A percentile compares a stretch with the other conserved stretches of the same genome.
Evolutionary conservation across 1,140 invertebrate species (phyloP).

Genomic region (Radopholus similis): DNA sequence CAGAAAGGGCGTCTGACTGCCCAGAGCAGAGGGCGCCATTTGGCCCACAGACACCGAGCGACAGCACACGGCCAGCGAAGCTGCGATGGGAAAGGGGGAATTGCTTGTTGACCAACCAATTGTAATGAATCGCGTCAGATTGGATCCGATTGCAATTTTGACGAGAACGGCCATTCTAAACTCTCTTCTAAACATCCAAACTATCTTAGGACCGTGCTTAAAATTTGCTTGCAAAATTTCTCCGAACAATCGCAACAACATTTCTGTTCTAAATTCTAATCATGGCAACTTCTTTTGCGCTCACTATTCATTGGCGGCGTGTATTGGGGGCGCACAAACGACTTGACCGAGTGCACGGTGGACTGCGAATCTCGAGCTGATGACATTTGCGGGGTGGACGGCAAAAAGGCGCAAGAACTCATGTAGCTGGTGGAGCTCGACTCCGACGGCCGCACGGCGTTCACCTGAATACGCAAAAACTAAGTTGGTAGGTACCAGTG

Average conservation of each 20-base stretch:
- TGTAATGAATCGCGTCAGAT: too few relatives aligned
- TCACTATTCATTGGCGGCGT: slow-evolving; percentile 4
- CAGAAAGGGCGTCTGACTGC: too few relatives aligned
- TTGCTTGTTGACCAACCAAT: too few relatives aligned
- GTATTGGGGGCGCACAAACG: slow-evolving; percentile 17
- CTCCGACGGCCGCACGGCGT: slow-evolving; percentile 4
- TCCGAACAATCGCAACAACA: too few relatives aligned
- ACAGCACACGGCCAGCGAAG: background rate
- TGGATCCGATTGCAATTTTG: too few relatives aligned
- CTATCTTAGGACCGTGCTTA: too few relatives aligned
- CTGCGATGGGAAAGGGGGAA: background rate
- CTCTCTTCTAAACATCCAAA: too few relatives aligned
- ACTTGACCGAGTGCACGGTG: slow-evolving; percentile 33
- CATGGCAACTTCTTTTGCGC: background rate
- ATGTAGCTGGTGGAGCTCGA: background rate
- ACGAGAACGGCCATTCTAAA: too few relatives aligned
- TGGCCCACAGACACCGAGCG: slow-evolving; percentile 22
- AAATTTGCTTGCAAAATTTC: too few relatives aligned
- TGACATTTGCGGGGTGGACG: slow-evolving; percentile 6
- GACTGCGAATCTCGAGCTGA: slow-evolving; percentile 11
- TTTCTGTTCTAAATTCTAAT: too few relatives aligned
- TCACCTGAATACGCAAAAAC: too few relatives aligned
- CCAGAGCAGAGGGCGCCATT: slow-evolving; percentile 7
- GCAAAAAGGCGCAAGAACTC: background rate
- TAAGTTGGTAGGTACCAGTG: too few relatives aligned